phyloP scores from a whole-genome alignment of 2,113 vertebrate genomes.

The cattle (Bos taurus) region ARS-UCD2.0 NC_037335.1:25809501-25810000 shows the following conservation, averaged over 20 bases:
- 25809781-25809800: background rate
- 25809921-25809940: background rate
- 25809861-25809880: background rate
- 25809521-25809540: background rate
- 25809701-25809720: background rate
- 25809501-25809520: background rate
- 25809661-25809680: background rate
- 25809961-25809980: background rate
- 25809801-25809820: background rate
- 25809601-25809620: background rate
- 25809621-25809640: background rate
- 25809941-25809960: background rate
- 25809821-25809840: background rate
- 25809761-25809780: background rate
- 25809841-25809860: background rate
- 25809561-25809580: background rate
- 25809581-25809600: background rate
- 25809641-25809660: background rate
- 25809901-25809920: background rate
- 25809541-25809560: background rate
- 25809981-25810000: background rate
- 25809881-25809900: background rate
- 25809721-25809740: background rate
- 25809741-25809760: background rate
- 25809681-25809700: background rate